These are phyloP conservation scores for Heliconius erato DNA, from an alignment of 2,888 invertebrate species.

Conservation along the genomic window DNA sequence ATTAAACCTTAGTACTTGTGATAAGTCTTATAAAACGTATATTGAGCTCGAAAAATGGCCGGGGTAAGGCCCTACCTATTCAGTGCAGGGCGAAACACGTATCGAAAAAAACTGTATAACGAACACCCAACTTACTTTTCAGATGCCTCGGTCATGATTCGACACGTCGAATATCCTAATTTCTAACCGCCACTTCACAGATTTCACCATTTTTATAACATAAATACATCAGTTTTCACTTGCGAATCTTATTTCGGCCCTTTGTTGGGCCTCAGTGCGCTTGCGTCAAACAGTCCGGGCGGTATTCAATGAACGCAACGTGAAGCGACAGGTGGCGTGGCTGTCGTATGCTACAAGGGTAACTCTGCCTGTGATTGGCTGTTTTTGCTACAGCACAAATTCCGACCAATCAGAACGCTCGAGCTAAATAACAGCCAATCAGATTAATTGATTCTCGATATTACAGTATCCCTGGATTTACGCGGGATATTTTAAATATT, in stretches of 20 bases:
- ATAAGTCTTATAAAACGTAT: conserved; percentile 65
- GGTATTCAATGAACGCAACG: conserved; percentile 81
- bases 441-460: conserved; percentile 53
- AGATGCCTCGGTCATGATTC: conserved; percentile 96
- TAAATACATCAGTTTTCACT: conserved; percentile 89
- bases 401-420: conserved; percentile 67
- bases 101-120: conserved; percentile 69
- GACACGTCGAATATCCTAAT: conserved; percentile 93
- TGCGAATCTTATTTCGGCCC: conserved; percentile 83
- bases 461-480: conserved; percentile 53
- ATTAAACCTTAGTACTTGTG: conserved; percentile 56
- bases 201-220: conserved; percentile 94
- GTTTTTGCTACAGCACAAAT: conserved; percentile 51
- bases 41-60: conserved; percentile 81
- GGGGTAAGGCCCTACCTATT: conserved; percentile 80
- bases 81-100: conserved; percentile 73
- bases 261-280: conserved; percentile 85
- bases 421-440: conserved; percentile 63
- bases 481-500: conserved; percentile 70
- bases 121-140: conserved; percentile 91
- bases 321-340: conserved; percentile 82
- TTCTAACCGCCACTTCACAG: conserved; percentile 92
- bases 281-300: conserved; percentile 82
- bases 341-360: conserved; percentile 68
- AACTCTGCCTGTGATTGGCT: conserved; percentile 65